Conservation (phyloP, 1,140 invertebrate genomes). For the Contarinia nasturtii region DNA sequence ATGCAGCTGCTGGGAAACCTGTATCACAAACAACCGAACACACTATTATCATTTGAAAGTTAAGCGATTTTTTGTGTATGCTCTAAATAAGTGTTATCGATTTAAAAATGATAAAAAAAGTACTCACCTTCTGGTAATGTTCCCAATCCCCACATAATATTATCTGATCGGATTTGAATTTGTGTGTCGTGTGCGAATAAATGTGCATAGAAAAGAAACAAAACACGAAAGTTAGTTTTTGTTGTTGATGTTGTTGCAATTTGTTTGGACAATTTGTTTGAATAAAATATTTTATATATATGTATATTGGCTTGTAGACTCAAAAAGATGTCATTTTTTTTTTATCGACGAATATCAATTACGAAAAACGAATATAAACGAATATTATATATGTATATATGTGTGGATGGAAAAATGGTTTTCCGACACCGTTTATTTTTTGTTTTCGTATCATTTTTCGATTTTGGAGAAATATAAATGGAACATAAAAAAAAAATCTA, state of each 20-base stretch:
- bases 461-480: neutral
- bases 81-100: neutral
- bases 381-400: neutral
- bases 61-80: neutral
- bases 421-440: no score
- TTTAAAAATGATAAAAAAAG: constrained; percentile 1
- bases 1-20: constrained; percentile 84
- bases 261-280: neutral
- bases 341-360: neutral
- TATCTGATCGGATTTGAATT: constrained; percentile 31
- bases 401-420: no score
- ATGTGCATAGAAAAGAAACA: constrained; percentile 48
- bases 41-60: neutral
- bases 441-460: no score
- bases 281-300: no score
- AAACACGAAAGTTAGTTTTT: no score
- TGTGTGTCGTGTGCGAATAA: no score
- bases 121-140: constrained; percentile 88
- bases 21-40: constrained; percentile 8
- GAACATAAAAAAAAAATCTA: neutral
- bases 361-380: neutral
- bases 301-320: no score
- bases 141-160: constrained; percentile 96
- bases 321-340: no score
- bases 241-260: no score